Conservation (phyloP, 2,888 invertebrate species). For the Drosophila seclusa region DNA sequence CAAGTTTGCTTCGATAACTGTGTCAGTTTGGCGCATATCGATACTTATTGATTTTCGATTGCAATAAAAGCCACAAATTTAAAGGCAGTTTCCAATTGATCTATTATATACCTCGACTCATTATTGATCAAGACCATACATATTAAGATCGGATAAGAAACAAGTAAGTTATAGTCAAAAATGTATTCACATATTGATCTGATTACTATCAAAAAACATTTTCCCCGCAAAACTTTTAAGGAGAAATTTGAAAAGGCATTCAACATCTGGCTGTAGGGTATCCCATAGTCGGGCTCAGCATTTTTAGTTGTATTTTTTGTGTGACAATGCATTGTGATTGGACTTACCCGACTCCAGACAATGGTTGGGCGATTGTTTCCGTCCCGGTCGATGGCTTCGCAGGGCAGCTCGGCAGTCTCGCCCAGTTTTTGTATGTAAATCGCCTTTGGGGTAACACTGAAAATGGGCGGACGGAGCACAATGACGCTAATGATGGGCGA, state of each 20-base stretch:
- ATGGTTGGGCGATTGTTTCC: slow-evolving; percentile 88
- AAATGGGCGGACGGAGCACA: slow-evolving; percentile 93
- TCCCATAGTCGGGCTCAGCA: not conserved
- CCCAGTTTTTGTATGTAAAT: slow-evolving; percentile 93
- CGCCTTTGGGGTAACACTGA: slow-evolving; percentile 92
- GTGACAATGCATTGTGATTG: slow-evolving; percentile 30
- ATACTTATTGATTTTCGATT: not conserved
- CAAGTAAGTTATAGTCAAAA: not conserved
- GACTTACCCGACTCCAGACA: slow-evolving; percentile 88
- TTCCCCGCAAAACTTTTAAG: too few relatives aligned
- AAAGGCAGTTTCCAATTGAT: not conserved
- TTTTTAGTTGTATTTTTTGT: not conserved
- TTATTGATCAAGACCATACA: not conserved
- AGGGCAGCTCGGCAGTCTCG: slow-evolving; percentile 92
- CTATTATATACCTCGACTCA: not conserved
- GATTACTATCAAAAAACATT: too few relatives aligned
- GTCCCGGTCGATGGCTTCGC: slow-evolving; percentile 90
- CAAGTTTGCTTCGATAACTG: not conserved
- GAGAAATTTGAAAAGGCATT: not conserved
- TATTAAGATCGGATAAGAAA: not conserved
- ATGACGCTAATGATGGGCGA: slow-evolving; percentile 93
- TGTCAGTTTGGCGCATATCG: not conserved
- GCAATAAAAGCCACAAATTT: not conserved
- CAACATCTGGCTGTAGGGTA: not conserved
- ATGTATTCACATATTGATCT: not conserved